Evolutionary conservation across 2,888 invertebrate species (phyloP), one percentile per base, ranked within the genome.

Genomic region (Thera obeliscata): DNA sequence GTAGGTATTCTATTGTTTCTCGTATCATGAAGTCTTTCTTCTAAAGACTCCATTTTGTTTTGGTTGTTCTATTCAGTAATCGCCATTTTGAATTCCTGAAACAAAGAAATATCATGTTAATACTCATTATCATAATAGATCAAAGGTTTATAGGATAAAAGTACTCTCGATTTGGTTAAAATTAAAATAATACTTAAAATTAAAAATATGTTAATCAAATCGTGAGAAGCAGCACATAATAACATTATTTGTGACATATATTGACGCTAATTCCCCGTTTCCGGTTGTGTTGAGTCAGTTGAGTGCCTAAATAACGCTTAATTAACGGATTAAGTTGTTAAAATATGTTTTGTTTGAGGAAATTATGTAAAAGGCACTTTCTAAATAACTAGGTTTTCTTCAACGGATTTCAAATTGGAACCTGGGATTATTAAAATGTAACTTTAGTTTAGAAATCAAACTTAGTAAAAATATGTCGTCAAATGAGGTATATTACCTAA

Each of bases 1-100:
- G 83, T 83, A 12, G 89, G 90, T 79, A 91, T 80, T 81, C 90
- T 85, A 12, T 74, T 74, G 12, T 61, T 73, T 59, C 69, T 64
- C 41, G 65, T 59, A 70, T 60, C 68, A 22, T 71, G 71, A 65
- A 75, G 70, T 55, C 75, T 67, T 66, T 72, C 72, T 71, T 75
- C 75, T 63, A 75, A 52, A n/a, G 75, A 69, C 74, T 75, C 75
- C 75, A 75, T 54, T 46, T 62, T 62, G 57, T 41, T 2, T 7
- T 33, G 11, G 3, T 56, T 66, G n/a, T 72, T 73, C 57, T 76
- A 73, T 62, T 67, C 64, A 61, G 43, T 48, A 52, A 67, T 56
- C 41, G 59, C 56, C 83, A 83, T 82, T 68, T 70, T 52, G 59
- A 56, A 65, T 61, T 70, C 66, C 82, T 82, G 83, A 57, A 82